These are phyloP conservation scores for Staurois parvus DNA, from an alignment of 2,797 vertebrate species.

Conservation along the genomic window DNA sequence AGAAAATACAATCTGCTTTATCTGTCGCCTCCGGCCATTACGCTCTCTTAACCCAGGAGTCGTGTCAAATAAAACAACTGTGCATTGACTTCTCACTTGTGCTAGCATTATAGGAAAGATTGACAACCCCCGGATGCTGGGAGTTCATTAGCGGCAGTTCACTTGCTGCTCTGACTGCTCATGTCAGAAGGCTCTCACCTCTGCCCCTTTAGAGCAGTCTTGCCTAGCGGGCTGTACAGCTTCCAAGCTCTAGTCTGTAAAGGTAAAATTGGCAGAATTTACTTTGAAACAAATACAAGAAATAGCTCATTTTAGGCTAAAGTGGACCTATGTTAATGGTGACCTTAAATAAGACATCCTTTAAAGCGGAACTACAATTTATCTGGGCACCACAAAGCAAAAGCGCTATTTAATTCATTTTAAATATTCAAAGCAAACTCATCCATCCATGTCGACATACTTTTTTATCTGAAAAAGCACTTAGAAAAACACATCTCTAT, in stretches of 20 bases:
- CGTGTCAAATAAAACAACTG: constrained; percentile 81
- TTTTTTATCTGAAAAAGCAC: too few relatives aligned
- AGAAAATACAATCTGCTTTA: constrained; percentile 75
- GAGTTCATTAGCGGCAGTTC: constrained; percentile 63
- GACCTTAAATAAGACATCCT: too few relatives aligned
- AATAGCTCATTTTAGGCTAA: too few relatives aligned
- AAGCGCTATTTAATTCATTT: too few relatives aligned
- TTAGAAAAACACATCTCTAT: too few relatives aligned
- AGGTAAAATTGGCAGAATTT: background rate
- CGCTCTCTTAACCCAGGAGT: constrained; percentile 72
- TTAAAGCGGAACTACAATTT: too few relatives aligned
- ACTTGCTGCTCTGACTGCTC: constrained; percentile 57
- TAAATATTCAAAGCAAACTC: too few relatives aligned
- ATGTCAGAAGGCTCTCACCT: background rate
- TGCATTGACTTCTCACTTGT: constrained; percentile 81
- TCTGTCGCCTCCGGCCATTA: constrained; percentile 84
- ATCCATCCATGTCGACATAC: too few relatives aligned
- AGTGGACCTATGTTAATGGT: too few relatives aligned
- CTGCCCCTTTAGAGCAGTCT: constrained; percentile 17
- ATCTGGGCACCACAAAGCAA: too few relatives aligned
- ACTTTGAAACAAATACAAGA: background rate
- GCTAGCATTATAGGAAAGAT: constrained; percentile 76
- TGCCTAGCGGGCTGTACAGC: constrained; percentile 6
- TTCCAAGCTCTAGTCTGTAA: background rate
- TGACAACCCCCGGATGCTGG: constrained; percentile 73